Conservation (phyloP, 2,888 invertebrate genomes). For the Eutolmus rufibarbis region DNA sequence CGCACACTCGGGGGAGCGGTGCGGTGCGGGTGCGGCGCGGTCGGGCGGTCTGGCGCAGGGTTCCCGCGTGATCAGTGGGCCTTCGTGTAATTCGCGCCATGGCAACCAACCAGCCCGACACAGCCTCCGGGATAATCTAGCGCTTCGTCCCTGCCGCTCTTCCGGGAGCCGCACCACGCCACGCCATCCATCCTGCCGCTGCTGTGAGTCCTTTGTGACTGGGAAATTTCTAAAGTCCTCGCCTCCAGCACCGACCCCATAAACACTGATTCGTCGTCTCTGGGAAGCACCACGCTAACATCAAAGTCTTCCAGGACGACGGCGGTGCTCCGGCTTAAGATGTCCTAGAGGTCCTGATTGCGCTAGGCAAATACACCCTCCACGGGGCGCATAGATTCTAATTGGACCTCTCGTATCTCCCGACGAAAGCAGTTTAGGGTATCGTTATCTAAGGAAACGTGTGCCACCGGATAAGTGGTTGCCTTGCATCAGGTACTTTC, state of each 20-base stretch:
- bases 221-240: neutral
- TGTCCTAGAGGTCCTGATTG: constrained; percentile 27
- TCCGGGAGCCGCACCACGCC: neutral
- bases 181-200: neutral
- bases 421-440: constrained; percentile 29
- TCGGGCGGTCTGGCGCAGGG: neutral
- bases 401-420: constrained; percentile 21
- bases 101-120: neutral
- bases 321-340: neutral
- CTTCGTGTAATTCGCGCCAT: constrained; percentile 3
- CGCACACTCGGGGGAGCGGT: neutral
- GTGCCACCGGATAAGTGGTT: constrained; percentile 34
- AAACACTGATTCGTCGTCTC: constrained; percentile 7
- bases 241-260: constrained; percentile 10
- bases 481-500: constrained; percentile 19
- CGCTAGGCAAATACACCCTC: constrained; percentile 13
- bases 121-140: neutral
- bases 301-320: neutral
- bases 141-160: neutral
- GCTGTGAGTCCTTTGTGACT: neutral
- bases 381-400: constrained; percentile 6
- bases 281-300: neutral
- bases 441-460: constrained; percentile 36
- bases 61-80: neutral
- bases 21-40: neutral